These are phyloP conservation scores for Stegana nigrithorax DNA, from an alignment of 2,888 invertebrate species.

Conservation along the genomic window DNA sequence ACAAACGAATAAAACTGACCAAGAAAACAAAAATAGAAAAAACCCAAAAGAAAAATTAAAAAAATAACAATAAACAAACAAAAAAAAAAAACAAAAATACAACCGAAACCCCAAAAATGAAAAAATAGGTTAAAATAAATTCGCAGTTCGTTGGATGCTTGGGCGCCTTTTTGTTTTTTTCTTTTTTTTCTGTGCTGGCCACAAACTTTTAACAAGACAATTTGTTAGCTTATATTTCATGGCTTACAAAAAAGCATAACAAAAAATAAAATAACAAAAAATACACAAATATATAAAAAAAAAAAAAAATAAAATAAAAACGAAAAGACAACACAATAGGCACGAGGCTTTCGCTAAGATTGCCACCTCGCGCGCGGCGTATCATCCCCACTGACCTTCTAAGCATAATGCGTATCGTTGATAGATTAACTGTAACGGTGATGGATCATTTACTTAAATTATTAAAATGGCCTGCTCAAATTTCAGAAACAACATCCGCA, in stretches of 20 bases:
- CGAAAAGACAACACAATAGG: neutral
- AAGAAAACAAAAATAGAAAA: neutral
- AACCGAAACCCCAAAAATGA: too few relatives aligned
- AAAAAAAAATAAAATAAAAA: slow-evolving; percentile 25
- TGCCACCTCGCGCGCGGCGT: neutral
- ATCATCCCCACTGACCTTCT: neutral
- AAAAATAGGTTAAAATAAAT: too few relatives aligned
- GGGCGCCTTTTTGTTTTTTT: slow-evolving; percentile 28
- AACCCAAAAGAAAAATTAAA: slow-evolving; percentile 3
- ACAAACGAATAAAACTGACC: slow-evolving; percentile 12
- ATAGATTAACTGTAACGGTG: slow-evolving; percentile 65
- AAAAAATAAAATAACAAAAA: slow-evolving; percentile 24
- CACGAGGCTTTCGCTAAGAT: neutral
- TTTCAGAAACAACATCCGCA: slow-evolving; percentile 46
- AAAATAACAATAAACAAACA: too few relatives aligned
- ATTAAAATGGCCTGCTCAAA: slow-evolving; percentile 59
- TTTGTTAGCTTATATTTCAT: slow-evolving; percentile 42
- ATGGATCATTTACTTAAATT: slow-evolving; percentile 66
- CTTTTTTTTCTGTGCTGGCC: neutral
- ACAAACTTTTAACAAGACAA: slow-evolving; percentile 55
- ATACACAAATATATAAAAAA: slow-evolving; percentile 21
- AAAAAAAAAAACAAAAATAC: too few relatives aligned
- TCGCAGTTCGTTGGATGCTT: too few relatives aligned
- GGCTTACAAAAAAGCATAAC: slow-evolving; percentile 16
- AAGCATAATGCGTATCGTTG: slow-evolving; percentile 39